These are phyloP conservation scores for Mionectes macconnelli DNA, from an alignment of 2,113 vertebrate species.

Conservation along the genomic window DNA sequence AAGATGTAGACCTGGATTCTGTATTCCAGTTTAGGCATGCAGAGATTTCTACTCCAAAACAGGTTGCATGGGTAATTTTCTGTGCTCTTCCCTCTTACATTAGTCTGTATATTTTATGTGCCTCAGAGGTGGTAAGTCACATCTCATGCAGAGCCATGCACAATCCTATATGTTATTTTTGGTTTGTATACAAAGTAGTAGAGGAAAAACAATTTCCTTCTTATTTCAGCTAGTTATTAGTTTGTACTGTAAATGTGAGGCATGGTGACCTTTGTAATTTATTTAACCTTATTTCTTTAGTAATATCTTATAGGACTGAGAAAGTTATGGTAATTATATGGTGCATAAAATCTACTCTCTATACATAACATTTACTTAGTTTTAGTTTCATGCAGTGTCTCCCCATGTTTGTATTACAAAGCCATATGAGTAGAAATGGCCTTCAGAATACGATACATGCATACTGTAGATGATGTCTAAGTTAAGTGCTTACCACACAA, in stretches of 20 bases:
- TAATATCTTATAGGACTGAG: slow-evolving; percentile 19
- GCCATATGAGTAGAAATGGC: not conserved
- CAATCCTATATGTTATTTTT: not conserved
- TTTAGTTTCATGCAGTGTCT: slow-evolving; percentile 33
- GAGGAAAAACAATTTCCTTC: slow-evolving; percentile 26
- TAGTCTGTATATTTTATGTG: not conserved
- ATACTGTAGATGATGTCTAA: not conserved
- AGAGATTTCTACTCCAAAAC: not conserved
- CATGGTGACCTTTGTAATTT: slow-evolving; percentile 42
- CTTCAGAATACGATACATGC: not conserved
- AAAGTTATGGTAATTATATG: slow-evolving; percentile 48
- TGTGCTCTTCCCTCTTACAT: not conserved
- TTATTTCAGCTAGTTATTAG: slow-evolving; percentile 23
- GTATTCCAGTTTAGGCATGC: not conserved
- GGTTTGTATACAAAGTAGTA: not conserved
- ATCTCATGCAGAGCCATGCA: not conserved
- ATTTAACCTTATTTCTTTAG: slow-evolving; percentile 48
- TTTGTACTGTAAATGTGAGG: not conserved
- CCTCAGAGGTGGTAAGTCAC: not conserved
- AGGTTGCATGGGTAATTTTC: not conserved
- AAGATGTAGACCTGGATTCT: not conserved
- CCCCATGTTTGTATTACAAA: not conserved
- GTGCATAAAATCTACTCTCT: slow-evolving; percentile 42
- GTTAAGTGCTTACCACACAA: not conserved
- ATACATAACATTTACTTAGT: slow-evolving; percentile 29